phyloP scores from a whole-genome alignment of 2,888 invertebrate species.

The Halictus ligatus region DNA sequence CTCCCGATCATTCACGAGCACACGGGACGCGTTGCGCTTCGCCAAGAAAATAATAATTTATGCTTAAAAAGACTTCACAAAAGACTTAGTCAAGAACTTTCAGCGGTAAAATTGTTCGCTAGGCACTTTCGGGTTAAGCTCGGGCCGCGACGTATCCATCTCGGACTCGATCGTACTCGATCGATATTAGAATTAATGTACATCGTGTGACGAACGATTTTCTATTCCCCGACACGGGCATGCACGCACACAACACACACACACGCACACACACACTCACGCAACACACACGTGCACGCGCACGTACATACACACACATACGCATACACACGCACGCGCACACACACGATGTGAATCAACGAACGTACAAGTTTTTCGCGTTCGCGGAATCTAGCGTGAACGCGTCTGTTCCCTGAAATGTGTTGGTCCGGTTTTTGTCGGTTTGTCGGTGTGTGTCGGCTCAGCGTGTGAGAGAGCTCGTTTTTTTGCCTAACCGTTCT shows the following conservation, averaged over 20 bases:
- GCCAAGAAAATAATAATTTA: conserved; percentile 78
- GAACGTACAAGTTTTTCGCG: conserved; percentile 19
- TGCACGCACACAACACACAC: background rate
- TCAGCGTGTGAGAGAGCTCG: conserved; percentile 67
- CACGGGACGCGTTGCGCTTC: conserved; percentile 60
- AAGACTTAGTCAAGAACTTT: conserved; percentile 79
- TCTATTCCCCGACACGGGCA: conserved; percentile 3
- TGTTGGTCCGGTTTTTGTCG: conserved; percentile 11
- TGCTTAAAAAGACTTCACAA: conserved; percentile 79
- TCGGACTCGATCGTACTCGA: conserved; percentile 8
- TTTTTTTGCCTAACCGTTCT: conserved; percentile 69
- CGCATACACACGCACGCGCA: too few species aligned
- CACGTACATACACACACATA: background rate
- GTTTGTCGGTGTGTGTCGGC: background rate
- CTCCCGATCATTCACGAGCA: conserved; percentile 53
- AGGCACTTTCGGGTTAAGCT: conserved; percentile 68
- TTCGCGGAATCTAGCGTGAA: background rate
- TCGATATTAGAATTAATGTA: background rate
- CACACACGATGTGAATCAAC: background rate
- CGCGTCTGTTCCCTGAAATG: conserved; percentile 13
- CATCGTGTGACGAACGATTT: background rate
- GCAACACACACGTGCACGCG: background rate
- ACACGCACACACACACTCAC: too few species aligned
- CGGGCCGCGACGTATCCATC: conserved; percentile 24
- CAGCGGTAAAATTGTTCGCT: conserved; percentile 82